These are phyloP conservation scores for Glandiceps talaboti DNA, from an alignment of 53 echinoderm and acorn worm genomes.

Conservation along the genomic window DNA sequence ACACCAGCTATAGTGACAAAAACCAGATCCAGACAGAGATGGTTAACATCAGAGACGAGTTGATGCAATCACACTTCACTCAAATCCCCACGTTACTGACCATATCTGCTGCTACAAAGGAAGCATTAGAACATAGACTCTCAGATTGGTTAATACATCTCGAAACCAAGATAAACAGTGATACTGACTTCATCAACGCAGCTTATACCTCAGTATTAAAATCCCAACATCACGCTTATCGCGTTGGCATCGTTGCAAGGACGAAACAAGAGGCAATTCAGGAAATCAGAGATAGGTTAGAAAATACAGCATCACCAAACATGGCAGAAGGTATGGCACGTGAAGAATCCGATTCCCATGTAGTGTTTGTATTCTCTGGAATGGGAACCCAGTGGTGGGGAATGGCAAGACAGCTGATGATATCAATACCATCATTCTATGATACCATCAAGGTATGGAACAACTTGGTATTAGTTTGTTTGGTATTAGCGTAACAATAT, in stretches of 20 bases:
- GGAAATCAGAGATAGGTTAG: background rate
- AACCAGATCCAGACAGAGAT: background rate
- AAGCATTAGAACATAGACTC: conserved; percentile 19
- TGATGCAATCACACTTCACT: background rate
- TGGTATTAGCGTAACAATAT: too few species aligned
- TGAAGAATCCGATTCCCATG: background rate
- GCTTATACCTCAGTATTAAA: conserved; percentile 25
- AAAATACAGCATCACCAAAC: background rate
- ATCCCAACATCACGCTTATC: conserved; percentile 32
- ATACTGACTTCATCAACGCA: background rate
- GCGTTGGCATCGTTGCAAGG: conserved; percentile 10
- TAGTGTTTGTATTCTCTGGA: conserved; percentile 41
- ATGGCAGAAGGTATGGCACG: background rate
- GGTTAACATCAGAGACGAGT: background rate
- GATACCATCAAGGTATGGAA: conserved; percentile 28
- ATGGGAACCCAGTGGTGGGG: conserved; percentile 69
- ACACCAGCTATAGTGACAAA: background rate
- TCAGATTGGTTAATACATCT: conserved; percentile 25
- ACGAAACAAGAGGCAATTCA: conserved; percentile 25
- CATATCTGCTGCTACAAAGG: conserved; percentile 28
- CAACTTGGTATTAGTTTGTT: too few species aligned
- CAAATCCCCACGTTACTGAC: conserved; percentile 1
- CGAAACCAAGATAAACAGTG: background rate
- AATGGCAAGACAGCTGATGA: conserved; percentile 45
- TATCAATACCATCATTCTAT: conserved; percentile 13